Percentiles rank a stretch among this genome's conserved stretches.
Evolutionary conservation across 2,113 vertebrate species (phyloP).

Genomic region (Toxotes jaculatrix): DNA sequence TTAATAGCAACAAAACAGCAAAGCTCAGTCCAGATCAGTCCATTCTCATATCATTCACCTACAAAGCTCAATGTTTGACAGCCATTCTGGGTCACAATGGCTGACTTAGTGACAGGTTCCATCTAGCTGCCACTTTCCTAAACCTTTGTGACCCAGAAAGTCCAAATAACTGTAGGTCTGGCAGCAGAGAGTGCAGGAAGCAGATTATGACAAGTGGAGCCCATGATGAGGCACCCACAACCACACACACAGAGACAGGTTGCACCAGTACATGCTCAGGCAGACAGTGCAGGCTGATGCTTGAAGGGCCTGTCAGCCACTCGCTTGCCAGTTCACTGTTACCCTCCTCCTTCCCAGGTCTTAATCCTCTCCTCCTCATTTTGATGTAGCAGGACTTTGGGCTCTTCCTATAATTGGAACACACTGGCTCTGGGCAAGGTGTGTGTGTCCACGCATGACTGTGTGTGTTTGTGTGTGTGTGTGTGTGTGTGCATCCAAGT

Average conservation of each 20-base stretch:
- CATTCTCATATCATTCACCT: conserved; percentile 14
- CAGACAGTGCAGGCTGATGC: conserved; percentile 49
- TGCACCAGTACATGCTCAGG: conserved; percentile 39
- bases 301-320: conserved; percentile 60
- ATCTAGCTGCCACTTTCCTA: conserved; percentile 25
- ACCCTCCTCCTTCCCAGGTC: conserved; percentile 53
- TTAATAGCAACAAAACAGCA: conserved; percentile 14
- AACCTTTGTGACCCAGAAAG: conserved; percentile 49
- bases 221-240: conserved; percentile 43
- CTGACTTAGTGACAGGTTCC: conserved; percentile 32
- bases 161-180: conserved; percentile 53
- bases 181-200: conserved; percentile 48
- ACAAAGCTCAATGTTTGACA: conserved; percentile 18
- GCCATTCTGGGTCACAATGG: conserved; percentile 18
- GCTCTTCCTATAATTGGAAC: conserved; percentile 68
- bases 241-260: conserved; percentile 20
- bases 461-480: conserved; percentile 3
- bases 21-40: conserved; percentile 16
- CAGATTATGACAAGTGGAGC: conserved; percentile 61
- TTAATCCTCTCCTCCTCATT: conserved; percentile 72
- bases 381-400: conserved; percentile 69
- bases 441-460: conserved; percentile 39
- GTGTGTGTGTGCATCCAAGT: not conserved
- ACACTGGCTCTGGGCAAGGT: conserved; percentile 56
- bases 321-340: conserved; percentile 65